Percentiles rank a stretch among this genome's conserved stretches.
Evolutionary conservation across 1,140 invertebrate genomes (phyloP).

Genomic region (honey bee (Apis mellifera)): Amel_HAv3.1 CM009946.2:6092501-6093000

Average conservation of each 20-base stretch:
- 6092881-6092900: slow-evolving; percentile 54
- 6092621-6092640: background rate
- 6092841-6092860: too few relatives aligned
- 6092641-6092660: background rate
- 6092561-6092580: background rate
- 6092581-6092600: background rate
- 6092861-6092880: slow-evolving; percentile 36
- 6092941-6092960: background rate
- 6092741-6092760: background rate
- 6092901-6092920: background rate
- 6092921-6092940: slow-evolving; percentile 34
- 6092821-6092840: too few relatives aligned
- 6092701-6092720: too few relatives aligned
- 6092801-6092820: too few relatives aligned
- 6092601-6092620: background rate
- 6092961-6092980: background rate
- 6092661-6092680: too few relatives aligned
- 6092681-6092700: too few relatives aligned
- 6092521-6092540: background rate
- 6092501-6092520: background rate
- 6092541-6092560: background rate
- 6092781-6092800: background rate
- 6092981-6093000: background rate
- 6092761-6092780: too few relatives aligned
- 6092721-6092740: background rate